Conservation (phyloP, 2,113 vertebrate genomes). For the Stercorarius parasiticus region DNA sequence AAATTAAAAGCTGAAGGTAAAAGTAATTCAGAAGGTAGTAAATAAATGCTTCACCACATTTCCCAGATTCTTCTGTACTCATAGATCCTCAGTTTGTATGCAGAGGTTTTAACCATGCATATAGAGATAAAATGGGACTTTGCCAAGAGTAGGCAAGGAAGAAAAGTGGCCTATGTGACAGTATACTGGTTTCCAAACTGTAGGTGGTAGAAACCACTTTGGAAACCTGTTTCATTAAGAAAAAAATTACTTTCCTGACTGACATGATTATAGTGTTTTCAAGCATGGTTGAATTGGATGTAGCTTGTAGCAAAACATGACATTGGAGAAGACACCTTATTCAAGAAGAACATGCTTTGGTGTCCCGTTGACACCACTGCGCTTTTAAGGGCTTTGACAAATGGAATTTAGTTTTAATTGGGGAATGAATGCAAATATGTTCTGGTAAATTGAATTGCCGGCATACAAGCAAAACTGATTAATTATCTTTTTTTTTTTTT, state of each 20-base stretch:
- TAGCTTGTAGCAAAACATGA: background rate
- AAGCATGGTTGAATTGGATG: background rate
- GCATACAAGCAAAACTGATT: background rate
- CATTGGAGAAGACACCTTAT: background rate
- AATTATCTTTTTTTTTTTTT: background rate
- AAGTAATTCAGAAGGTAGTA: background rate
- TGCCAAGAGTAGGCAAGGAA: background rate
- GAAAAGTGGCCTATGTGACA: background rate
- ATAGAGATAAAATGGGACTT: background rate
- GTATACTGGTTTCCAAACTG: background rate
- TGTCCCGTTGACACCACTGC: background rate
- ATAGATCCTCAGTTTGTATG: background rate
- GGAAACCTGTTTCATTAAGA: background rate
- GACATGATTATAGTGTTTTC: background rate
- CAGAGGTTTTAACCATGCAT: background rate
- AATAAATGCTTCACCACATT: background rate
- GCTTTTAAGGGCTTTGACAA: background rate
- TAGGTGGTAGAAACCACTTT: background rate
- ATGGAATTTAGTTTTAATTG: background rate
- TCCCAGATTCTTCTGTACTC: background rate
- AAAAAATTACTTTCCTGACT: background rate
- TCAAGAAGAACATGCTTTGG: background rate
- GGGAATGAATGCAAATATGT: background rate
- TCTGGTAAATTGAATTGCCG: background rate
- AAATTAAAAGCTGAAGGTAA: background rate